Percentiles rank a stretch among this genome's conserved stretches.
Conservation (phyloP, 1,140 invertebrate species). For the Carcinoscorpius rotundicauda region DNA sequence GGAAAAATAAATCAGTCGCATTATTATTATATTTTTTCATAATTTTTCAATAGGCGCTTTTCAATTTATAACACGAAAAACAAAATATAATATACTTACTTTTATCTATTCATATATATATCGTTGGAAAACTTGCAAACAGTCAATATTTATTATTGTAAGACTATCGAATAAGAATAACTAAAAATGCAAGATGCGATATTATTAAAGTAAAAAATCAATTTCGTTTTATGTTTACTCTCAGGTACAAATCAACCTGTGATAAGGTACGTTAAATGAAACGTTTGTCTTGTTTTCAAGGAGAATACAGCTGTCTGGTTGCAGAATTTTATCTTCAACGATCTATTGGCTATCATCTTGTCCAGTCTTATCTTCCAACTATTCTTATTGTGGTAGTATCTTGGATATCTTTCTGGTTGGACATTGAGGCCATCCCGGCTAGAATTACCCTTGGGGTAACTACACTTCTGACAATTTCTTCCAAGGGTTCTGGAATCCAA, state of each 20-base stretch:
- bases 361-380: constrained; percentile 51
- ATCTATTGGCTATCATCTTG: constrained; percentile 48
- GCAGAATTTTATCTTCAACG: constrained; percentile 43
- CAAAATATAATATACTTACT: too few species aligned
- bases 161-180: background rate
- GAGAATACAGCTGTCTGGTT: constrained; percentile 48
- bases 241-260: constrained; percentile 2
- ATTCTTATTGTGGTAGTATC: constrained; percentile 53
- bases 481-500: constrained; percentile 32
- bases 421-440: constrained; percentile 49
- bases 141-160: background rate
- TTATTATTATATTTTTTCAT: too few species aligned
- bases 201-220: background rate
- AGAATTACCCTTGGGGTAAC: constrained; percentile 48
- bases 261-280: background rate
- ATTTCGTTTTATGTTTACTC: background rate
- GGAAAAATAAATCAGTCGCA: too few species aligned
- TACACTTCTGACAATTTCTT: constrained; percentile 45
- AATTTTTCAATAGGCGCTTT: too few species aligned
- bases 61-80: too few species aligned
- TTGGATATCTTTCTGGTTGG: constrained; percentile 54
- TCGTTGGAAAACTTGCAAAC: background rate
- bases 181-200: background rate
- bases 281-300: constrained; percentile 28
- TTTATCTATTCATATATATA: background rate